These are phyloP conservation scores for Dascillus cervinus DNA, from an alignment of 2,888 invertebrate genomes.

Conservation along the genomic window DNA sequence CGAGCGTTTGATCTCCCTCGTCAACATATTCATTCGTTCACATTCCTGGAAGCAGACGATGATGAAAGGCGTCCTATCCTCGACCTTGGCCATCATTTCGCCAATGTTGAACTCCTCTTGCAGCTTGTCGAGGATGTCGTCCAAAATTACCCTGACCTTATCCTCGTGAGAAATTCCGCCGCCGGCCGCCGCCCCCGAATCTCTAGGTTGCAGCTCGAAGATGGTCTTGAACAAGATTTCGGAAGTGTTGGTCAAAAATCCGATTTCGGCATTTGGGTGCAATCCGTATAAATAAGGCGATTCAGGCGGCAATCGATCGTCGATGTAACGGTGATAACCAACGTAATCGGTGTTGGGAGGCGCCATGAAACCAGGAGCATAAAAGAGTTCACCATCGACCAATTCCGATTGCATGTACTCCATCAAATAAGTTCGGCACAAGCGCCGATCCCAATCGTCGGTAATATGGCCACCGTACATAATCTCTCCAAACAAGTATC, in stretches of 20 bases:
- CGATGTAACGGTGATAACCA: constrained; percentile 83
- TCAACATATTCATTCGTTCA: constrained; percentile 87
- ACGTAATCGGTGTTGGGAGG: constrained; percentile 84
- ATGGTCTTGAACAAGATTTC: constrained; percentile 77
- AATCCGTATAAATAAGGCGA: constrained; percentile 86
- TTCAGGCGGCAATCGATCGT: constrained; percentile 78
- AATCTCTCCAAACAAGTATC: constrained; percentile 92
- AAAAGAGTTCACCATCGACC: constrained; percentile 75
- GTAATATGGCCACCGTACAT: constrained; percentile 98
- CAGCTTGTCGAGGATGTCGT: constrained; percentile 81
- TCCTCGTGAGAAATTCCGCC: constrained; percentile 73
- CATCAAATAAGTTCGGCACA: constrained; percentile 78
- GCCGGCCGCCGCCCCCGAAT: constrained; percentile 63
- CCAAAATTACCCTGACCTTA: constrained; percentile 64
- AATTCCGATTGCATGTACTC: constrained; percentile 85
- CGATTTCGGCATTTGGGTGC: constrained; percentile 93
- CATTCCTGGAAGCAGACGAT: constrained; percentile 92
- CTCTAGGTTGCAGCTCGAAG: constrained; percentile 85
- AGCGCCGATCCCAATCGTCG: constrained; percentile 88
- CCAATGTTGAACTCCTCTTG: constrained; percentile 81
- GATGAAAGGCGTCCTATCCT: constrained; percentile 84
- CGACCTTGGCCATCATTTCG: constrained; percentile 79
- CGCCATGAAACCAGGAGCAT: constrained; percentile 78
- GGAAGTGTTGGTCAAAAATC: constrained; percentile 80
- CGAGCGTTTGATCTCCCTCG: constrained; percentile 72